Evolutionary conservation across 2,797 vertebrate genomes (phyloP).

Genomic region (Rachycentron canadum): DNA sequence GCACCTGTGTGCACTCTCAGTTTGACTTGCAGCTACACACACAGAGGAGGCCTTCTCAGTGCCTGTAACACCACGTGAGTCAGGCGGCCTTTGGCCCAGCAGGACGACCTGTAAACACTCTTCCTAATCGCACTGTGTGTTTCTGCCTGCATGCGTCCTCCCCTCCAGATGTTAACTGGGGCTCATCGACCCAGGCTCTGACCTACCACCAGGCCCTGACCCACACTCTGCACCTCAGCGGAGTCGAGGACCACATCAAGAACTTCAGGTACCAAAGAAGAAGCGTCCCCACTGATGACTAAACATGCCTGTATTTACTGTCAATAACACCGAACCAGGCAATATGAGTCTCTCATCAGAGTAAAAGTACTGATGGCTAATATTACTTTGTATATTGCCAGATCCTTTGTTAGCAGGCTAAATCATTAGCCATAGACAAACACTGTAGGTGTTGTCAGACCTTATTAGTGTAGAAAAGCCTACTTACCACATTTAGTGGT

Average conservation of each 20-base stretch:
- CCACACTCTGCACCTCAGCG: conserved; percentile 94
- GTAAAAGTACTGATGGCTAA: too few species aligned
- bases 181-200: conserved; percentile 98
- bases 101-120: conserved; percentile 59
- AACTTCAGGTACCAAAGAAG: conserved; percentile 91
- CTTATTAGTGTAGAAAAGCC: background rate
- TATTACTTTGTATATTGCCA: background rate
- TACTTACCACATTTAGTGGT: too few species aligned
- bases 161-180: conserved; percentile 98
- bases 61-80: conserved; percentile 61
- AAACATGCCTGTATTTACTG: background rate
- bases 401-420: background rate
- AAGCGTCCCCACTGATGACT: background rate
- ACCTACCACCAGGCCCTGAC: conserved; percentile 96
- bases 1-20: conserved; percentile 69
- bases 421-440: background rate
- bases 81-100: conserved; percentile 48
- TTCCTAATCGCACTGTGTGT: conserved; percentile 52
- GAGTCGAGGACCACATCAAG: conserved; percentile 97
- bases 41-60: conserved; percentile 55
- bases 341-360: too few species aligned
- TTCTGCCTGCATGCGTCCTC: conserved; percentile 61
- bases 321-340: background rate
- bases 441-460: background rate
- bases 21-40: conserved; percentile 79